Conservation (phyloP, 2,113 vertebrate genomes). For the Myotis lucifugus region DNA sequence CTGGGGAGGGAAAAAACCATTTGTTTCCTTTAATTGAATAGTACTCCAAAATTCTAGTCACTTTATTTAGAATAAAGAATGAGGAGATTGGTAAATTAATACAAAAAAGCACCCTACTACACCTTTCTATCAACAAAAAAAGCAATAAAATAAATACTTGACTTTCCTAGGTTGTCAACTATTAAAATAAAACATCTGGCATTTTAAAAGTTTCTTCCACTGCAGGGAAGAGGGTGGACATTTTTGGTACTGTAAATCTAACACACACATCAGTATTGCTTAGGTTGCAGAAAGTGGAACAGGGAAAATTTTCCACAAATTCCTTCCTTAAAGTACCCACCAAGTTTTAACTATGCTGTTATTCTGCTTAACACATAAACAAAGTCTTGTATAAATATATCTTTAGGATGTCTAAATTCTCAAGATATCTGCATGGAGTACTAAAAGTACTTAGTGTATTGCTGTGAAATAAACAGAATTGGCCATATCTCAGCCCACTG, state of each 20-base stretch:
- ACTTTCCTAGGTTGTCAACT: conserved; percentile 38
- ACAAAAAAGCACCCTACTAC: conserved; percentile 19
- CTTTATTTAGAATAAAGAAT: conserved; percentile 76
- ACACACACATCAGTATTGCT: conserved; percentile 63
- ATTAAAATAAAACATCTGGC: conserved; percentile 69
- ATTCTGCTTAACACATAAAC: conserved; percentile 54
- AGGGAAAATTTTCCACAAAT: not conserved
- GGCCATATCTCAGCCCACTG: not conserved
- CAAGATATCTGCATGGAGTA: conserved; percentile 11
- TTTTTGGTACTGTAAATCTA: conserved; percentile 69
- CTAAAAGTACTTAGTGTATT: not conserved
- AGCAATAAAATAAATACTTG: conserved; percentile 80
- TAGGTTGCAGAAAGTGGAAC: conserved; percentile 17
- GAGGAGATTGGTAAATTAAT: conserved; percentile 60
- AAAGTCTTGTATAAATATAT: conserved; percentile 58
- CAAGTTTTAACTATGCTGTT: not conserved
- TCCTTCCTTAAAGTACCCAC: conserved; percentile 15
- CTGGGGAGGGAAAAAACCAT: not conserved
- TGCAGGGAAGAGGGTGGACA: conserved; percentile 1
- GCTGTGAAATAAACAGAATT: not conserved
- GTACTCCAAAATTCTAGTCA: conserved; percentile 45
- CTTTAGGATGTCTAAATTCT: conserved; percentile 38
- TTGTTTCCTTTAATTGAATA: conserved; percentile 49
- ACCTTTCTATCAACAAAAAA: not conserved
- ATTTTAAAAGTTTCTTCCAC: conserved; percentile 43